Base-by-base conservation (phyloP, 2,797 vertebrate species). In the Mycteria americana region DNA sequence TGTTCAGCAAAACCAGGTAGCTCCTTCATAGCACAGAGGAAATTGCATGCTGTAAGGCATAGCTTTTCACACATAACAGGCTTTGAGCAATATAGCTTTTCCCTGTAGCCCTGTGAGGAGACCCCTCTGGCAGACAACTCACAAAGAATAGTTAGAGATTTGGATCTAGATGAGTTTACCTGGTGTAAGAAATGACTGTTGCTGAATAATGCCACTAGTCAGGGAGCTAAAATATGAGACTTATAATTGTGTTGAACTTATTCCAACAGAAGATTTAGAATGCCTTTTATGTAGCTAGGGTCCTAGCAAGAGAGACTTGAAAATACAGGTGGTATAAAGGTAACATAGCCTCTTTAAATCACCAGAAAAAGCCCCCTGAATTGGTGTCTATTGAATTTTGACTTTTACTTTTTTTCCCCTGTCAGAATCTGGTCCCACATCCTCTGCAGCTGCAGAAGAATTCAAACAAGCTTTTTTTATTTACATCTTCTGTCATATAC, bases 371-470 rank as follows among this genome's bases (percentile, higher is more conserved):
- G 21, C 53, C 25, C 28, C 37, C 48, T 74, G 48, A 74, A 67
- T 7, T 83, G 2, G 1, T 13, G 1, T 31, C 24, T 62, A 10
- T 50, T 21, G 1, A 89, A 57, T 60, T 88, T 63, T n/a, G 35
- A 64, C 8, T 33, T 72, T 12, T 51, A 19, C 5, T 15, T 70
- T 62, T 68, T 75, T 51, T 31, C 8, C 9, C 1, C 4, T 9
- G 3, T 62, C 59, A 90, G 51, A 86, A 56, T 35, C 46, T 91
- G 21, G 31, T 85, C n/a, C 77, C 88, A 97, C 86, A 95, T 97
- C 92, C 95, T 97, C 72, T 95, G 86, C 96, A 96, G 90, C 92
- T 96, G 96, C 86, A 85, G 27, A 70, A 64, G 25, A 70, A 82
- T 77, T 93, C 59, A 87, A 89, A 89, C 22, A 63, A 18, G 14